Base-by-base conservation (phyloP, 1,140 invertebrate species). In the Armadillidium nasatum region DNA sequence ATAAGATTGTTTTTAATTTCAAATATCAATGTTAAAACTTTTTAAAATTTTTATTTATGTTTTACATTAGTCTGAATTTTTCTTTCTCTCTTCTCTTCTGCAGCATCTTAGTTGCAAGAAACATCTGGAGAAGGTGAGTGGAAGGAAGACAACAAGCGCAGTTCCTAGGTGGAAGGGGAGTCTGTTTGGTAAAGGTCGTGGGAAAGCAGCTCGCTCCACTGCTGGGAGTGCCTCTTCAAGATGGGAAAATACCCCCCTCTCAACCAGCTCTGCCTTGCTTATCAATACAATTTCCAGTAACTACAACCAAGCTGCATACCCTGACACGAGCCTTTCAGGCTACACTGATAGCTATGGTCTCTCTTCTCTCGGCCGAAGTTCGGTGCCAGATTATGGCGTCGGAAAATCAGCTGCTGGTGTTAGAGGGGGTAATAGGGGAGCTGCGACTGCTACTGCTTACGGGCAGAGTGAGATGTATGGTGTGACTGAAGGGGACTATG, bases 101-200 rank as follows among this genome's bases (percentile, higher is more conserved):
- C 33, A 60, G 50, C 50, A 60, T 19, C 11, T 60, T 19, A 15
- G 11, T 60, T 60, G 11, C 11, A 60, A 60, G 50, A 60, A 60
- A 19, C 50, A 60, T 60, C 19, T 60, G 50, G 50, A 60, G 50
- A 60, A 60, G 50, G 50, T 60, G 50, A 60, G 50, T 60, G 50
- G 50, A 60, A 60, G 19, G 50, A 60, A 60, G 50, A 60, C 11
- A 19, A 60, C 50, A 7, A 3, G 11, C 50, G 2, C 50, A 19
- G 7, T 60, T 19, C 4, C 19, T 60, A 60, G 50, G 50, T 60
- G 50, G 50, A 60, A 19, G 50, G 50, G 50, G 11, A 7, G 50
- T 60, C 19, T 19, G 11, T 60, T 4, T 60, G 50, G 50, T 19
- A 60, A 7, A 19, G 50, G 50, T 13, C 50, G 50, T 60, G 50